Percentiles rank a stretch among this genome's conserved stretches.
phyloP scores from a whole-genome alignment of 2,888 invertebrate species.

The Dorcus hopei region DNA sequence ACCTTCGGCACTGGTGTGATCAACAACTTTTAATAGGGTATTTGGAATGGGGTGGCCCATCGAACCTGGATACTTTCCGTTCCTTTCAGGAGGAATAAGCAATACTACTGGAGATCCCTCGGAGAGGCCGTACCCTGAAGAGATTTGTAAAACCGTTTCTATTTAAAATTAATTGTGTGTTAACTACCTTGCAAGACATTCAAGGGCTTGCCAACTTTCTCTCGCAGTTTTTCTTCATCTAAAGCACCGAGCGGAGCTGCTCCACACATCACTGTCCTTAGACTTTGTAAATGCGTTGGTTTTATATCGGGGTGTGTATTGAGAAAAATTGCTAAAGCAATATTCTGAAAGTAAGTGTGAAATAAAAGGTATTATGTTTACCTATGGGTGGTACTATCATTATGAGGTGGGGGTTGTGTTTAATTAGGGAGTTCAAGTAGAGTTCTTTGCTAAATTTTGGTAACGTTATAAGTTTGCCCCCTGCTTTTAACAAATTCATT shows the following conservation, averaged over 20 bases:
- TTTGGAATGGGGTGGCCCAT: slow-evolving; percentile 62
- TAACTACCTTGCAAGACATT: slow-evolving; percentile 35
- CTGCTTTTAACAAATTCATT: slow-evolving; percentile 57
- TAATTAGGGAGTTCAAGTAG: slow-evolving; percentile 63
- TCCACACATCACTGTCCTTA: slow-evolving; percentile 54
- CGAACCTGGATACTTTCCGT: slow-evolving; percentile 32
- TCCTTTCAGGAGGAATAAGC: slow-evolving; percentile 15
- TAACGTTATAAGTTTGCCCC: slow-evolving; percentile 65
- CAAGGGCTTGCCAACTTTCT: slow-evolving; percentile 44
- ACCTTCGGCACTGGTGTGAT: slow-evolving; percentile 42
- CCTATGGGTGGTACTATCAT: slow-evolving; percentile 80
- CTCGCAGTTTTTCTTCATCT: slow-evolving; percentile 55
- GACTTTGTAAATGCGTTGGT: slow-evolving; percentile 5
- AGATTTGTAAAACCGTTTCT: neutral
- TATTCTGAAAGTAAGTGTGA: neutral
- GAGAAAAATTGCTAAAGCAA: slow-evolving; percentile 8
- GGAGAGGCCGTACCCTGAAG: slow-evolving; percentile 62
- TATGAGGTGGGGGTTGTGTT: slow-evolving; percentile 60
- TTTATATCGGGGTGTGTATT: slow-evolving; percentile 13
- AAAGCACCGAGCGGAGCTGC: slow-evolving; percentile 66
- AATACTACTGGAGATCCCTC: slow-evolving; percentile 55
- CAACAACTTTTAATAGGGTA: slow-evolving; percentile 63
- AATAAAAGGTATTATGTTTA: neutral
- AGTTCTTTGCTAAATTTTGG: slow-evolving; percentile 71
- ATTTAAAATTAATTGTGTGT: neutral